These are phyloP conservation scores for Chesias legatella DNA, from an alignment of 2,888 invertebrate genomes.

Conservation along the genomic window DNA sequence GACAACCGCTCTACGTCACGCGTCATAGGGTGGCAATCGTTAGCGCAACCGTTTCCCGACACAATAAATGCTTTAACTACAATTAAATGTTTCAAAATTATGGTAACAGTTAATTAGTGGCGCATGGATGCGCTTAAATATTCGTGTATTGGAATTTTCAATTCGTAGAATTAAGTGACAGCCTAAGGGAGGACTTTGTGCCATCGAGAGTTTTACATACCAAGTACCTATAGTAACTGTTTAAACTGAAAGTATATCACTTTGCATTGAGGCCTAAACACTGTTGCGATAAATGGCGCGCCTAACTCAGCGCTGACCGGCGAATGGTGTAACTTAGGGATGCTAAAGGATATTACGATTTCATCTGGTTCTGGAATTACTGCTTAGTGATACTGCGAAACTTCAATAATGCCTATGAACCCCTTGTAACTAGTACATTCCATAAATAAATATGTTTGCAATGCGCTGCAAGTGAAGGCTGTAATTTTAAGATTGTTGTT, in stretches of 20 bases:
- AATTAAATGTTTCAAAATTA: constrained; percentile 73
- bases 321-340: constrained; percentile 10
- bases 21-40: constrained; percentile 16
- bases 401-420: constrained; percentile 7
- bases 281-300: constrained; percentile 6
- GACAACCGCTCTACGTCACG: constrained; percentile 15
- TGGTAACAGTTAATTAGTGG: constrained; percentile 60
- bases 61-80: constrained; percentile 76
- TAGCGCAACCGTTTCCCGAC: constrained; percentile 53
- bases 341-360: neutral
- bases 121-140: constrained; percentile 47
- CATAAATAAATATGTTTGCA: constrained; percentile 30
- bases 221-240: neutral
- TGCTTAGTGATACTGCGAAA: constrained; percentile 20
- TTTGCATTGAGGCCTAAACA: constrained; percentile 7
- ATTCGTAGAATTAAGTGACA: constrained; percentile 32
- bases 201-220: constrained; percentile 6
- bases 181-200: constrained; percentile 8
- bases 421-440: constrained; percentile 7
- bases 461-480: constrained; percentile 56
- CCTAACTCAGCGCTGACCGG: constrained; percentile 10
- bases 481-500: constrained; percentile 72
- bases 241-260: constrained; percentile 1
- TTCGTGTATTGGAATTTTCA: constrained; percentile 50
- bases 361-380: constrained; percentile 13